Evolutionary conservation across 2,888 invertebrate genomes (phyloP), one percentile per base, ranked within the genome.

Genomic region (Frankliniella intonsa): DNA sequence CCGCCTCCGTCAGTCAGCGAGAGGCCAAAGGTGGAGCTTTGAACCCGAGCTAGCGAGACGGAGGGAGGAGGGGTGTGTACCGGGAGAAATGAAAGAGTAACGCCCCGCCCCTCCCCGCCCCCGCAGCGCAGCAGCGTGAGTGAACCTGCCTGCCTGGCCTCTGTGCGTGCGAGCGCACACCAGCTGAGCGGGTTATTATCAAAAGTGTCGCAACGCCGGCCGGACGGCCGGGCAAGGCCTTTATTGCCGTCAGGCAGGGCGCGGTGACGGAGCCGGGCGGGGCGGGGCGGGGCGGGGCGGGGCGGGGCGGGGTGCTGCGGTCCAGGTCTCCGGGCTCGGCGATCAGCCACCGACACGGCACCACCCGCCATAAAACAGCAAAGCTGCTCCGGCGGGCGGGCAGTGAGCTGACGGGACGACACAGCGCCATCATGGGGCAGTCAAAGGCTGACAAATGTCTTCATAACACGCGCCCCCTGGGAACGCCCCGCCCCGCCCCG

Each of bases 381-480:
- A 55, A 55, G 55, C 55, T 12, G 55, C 12, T 19, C 0, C 17
- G 11, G 17, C 19, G 14, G 55, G 14, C 55, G 19, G 55, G 17
- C 14, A 55, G 55, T 55, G 14, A 19, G 17, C 17, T 10, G 55
- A 14, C 14, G 69, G 55, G 55, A 14, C 14, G 69, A 25, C 69
- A 76, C 22, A 25, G 22, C 69, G 69, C 69, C 69, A 12, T 76
- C 69, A 22, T 9, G 69, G 55, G 22, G 11, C 69, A 9, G 69
- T 76, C 69, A 76, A 76, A 76, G 10, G 69, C 69, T 76, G 69
- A 76, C 69, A 76, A 76, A 76, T 76, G 69, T 76, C 69, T 76
- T 76, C 69, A 76, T 76, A 76, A 76, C 69, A 22, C 69, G 25
- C 69, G 69, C 69, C 69, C 22, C 69, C 69, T 1, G 8, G 22